Conservation (phyloP, 2,113 vertebrate species). For the Oxygymnocypris stewartii region DNA sequence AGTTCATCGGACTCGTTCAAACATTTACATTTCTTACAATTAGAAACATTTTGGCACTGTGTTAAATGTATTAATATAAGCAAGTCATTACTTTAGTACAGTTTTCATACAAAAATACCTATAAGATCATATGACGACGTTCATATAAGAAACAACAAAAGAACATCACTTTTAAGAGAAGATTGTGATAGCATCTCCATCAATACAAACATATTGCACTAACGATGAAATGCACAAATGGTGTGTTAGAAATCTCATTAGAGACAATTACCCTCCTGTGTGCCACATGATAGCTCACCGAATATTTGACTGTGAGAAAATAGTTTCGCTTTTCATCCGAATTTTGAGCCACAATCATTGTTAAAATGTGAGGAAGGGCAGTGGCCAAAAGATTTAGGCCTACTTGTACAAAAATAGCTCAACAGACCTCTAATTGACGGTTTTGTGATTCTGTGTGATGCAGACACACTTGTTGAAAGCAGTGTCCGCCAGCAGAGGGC, state of each 20-base stretch:
- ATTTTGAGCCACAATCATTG: slow-evolving; percentile 11
- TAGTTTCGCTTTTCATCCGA: not conserved
- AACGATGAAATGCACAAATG: slow-evolving; percentile 61
- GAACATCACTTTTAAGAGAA: slow-evolving; percentile 42
- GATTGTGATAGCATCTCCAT: slow-evolving; percentile 67
- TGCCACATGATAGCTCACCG: slow-evolving; percentile 47
- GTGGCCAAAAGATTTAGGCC: not conserved
- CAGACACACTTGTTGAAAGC: not conserved
- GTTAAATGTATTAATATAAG: slow-evolving; percentile 48
- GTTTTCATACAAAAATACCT: slow-evolving; percentile 78
- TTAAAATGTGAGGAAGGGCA: not conserved
- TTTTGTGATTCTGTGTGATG: not conserved
- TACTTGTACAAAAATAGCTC: slow-evolving; percentile 9
- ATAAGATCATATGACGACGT: slow-evolving; percentile 45
- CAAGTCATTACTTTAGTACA: slow-evolving; percentile 52
- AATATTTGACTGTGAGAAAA: slow-evolving; percentile 34
- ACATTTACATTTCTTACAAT: slow-evolving; percentile 51
- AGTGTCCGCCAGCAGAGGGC: slow-evolving; percentile 47
- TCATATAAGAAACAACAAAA: slow-evolving; percentile 9
- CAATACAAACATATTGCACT: slow-evolving; percentile 69
- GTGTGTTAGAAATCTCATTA: slow-evolving; percentile 42
- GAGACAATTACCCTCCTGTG: slow-evolving; percentile 56
- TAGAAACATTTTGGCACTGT: slow-evolving; percentile 63
- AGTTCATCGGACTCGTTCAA: slow-evolving; percentile 2
- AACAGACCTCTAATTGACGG: not conserved